Conservation (phyloP, 2,113 vertebrate species). For the Gadus chalcogrammus region DNA sequence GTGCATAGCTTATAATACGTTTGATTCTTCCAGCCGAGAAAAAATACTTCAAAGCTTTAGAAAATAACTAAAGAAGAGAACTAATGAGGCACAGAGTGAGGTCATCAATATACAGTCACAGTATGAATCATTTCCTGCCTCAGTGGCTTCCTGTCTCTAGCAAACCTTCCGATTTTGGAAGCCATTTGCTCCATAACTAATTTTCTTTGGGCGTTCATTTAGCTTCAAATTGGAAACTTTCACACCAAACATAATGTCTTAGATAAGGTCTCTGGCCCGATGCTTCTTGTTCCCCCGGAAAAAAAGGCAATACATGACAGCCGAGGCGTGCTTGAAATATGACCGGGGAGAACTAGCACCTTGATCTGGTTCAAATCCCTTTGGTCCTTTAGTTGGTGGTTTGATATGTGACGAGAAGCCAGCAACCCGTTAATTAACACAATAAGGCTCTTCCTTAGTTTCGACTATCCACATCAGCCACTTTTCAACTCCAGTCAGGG, state of each 20-base stretch:
- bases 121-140: conserved; percentile 64
- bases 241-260: conserved; percentile 51
- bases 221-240: conserved; percentile 53
- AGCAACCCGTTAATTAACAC: too few species aligned
- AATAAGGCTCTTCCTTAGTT: too few species aligned
- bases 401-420: too few species aligned
- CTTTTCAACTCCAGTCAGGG: too few species aligned
- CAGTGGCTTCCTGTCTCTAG: conserved; percentile 57
- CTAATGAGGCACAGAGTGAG: conserved; percentile 68
- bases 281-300: conserved; percentile 36
- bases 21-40: conserved; percentile 58
- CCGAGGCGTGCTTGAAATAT: not conserved
- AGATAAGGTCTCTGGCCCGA: conserved; percentile 42
- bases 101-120: conserved; percentile 73
- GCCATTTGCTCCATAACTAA: conserved; percentile 44
- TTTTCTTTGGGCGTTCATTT: conserved; percentile 48
- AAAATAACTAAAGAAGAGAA: conserved; percentile 48
- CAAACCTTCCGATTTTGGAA: conserved; percentile 48
- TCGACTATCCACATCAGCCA: too few species aligned
- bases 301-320: conserved; percentile 53
- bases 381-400: too few species aligned
- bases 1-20: not conserved
- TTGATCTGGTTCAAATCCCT: too few species aligned
- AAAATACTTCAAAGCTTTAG: conserved; percentile 55
- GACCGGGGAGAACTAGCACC: too few species aligned